Conservation (phyloP, 2,888 invertebrate species). For the Drosophila demipolita region DNA sequence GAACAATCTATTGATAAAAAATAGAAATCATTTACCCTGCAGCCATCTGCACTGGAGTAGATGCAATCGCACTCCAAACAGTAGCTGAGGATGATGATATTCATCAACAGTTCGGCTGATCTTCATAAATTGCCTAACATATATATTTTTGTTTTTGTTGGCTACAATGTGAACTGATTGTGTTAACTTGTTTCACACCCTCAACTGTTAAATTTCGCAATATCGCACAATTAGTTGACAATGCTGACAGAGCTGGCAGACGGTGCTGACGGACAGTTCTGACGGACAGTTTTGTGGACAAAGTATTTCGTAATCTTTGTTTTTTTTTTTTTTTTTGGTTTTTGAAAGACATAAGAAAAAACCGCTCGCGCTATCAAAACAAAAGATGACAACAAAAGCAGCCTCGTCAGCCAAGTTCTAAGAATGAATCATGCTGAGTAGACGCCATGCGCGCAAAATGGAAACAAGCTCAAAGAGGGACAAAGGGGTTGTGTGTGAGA, state of each 20-base stretch:
- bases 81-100: slow-evolving; percentile 38
- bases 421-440: slow-evolving; percentile 72
- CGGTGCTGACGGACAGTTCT: slow-evolving; percentile 8
- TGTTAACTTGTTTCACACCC: slow-evolving; percentile 45
- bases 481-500: slow-evolving; percentile 1
- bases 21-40: no score
- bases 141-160: neutral
- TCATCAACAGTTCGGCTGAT: slow-evolving; percentile 25
- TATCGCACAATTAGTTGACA: slow-evolving; percentile 53
- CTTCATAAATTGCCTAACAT: slow-evolving; percentile 29
- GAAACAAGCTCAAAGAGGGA: slow-evolving; percentile 14
- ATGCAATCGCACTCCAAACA: neutral
- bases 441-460: slow-evolving; percentile 57
- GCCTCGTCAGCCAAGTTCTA: slow-evolving; percentile 67
- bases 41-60: neutral
- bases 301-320: slow-evolving; percentile 45
- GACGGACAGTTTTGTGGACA: slow-evolving; percentile 19
- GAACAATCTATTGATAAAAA: no score
- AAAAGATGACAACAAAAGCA: slow-evolving; percentile 74
- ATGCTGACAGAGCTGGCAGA: slow-evolving; percentile 33
- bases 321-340: neutral
- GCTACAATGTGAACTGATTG: slow-evolving; percentile 16
- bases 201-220: slow-evolving; percentile 57
- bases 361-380: slow-evolving; percentile 57
- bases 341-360: slow-evolving; percentile 17